Base-by-base conservation (phyloP, 2,888 invertebrate species). In the Pristionchus maxplancki region DNA sequence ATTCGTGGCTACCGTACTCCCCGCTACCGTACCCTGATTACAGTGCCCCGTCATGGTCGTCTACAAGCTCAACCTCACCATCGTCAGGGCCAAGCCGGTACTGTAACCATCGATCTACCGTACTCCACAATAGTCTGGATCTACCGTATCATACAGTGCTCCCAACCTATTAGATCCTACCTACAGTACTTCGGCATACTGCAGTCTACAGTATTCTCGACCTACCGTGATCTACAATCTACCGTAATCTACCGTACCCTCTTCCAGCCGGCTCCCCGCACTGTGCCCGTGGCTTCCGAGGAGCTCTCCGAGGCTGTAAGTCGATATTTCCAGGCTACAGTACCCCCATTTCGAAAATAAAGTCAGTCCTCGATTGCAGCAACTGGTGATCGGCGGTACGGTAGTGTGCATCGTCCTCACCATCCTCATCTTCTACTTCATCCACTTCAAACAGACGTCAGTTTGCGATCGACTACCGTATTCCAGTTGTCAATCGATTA, bases 401-500 rank as follows among this genome's bases (percentile, higher is more conserved):
- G 28, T 28, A 78, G 78, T 78, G 40, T 78, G 40, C 78, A 48
- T 78, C 78, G 78, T 48, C 15, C 1, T 78, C 44, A 78, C 78
- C 44, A 48, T 78, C n/a, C 78, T 78, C 78, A 34, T 78, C 78
- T 78, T 78, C 78, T 78, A 78, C 78, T 78, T 78, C 78, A 78
- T 78, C 24, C 78, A 78, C 78, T 78, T 48, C 78, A 78, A 40
- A 4, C 78, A 78, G 44, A 78, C 78, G 78, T 78, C 78, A 78
- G 78, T 78, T 78, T 13, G 24, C 78, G 28, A 78, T 44, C 40
- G 28, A n/a, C 8, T 64, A 15, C 17, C 53, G 44, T 48, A 48
- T 48, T 11, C 64, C 58, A 20, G 58, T 58, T 58, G 17, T 24
- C 24, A 24, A 24, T 64, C 28, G 64, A n/a, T 31, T 67, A 67